Base-by-base conservation (phyloP, 2,797 vertebrate genomes). In the Parotocinclus haroldoi region DNA sequence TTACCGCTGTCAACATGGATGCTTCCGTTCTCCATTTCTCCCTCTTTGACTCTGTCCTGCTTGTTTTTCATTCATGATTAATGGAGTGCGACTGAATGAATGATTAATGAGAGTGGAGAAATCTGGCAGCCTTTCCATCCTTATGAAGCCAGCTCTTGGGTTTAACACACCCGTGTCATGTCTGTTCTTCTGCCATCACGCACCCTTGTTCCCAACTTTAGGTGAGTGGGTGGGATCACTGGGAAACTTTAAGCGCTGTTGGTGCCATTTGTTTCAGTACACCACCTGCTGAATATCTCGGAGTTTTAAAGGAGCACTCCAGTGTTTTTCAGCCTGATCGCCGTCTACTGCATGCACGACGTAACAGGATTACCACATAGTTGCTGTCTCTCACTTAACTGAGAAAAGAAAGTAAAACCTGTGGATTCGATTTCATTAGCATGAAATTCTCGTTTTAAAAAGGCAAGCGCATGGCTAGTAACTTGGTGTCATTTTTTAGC, bases 11-110 rank as follows among this genome's bases (percentile, higher is more conserved):
- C 38, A 7, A 51, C 40, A 39, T 58, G 38, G 44, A 57, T 57
- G 45, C 46, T 60, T 69, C 37, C 8, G 14, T 36, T 52, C 45
- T 62, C 52, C 56, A 37, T 52, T 39, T 63, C 64, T 40, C n/a
- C 38, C 44, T 42, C 9, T 19, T 39, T 52, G 62, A 73, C 69
- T 71, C 72, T 79, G 70, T 17, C 73, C 68, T 73, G 68, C 78
- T 79, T 80, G 75, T 75, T 76, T 74, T 78, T 80, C 82, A 78
- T 82, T 88, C 86, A 89, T 90, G 83, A 88, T 89, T 90, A 87
- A 90, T 90, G 84, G 79, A 84, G 69, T 72, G 66, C 61, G 84
- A 79, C 86, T 84, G 78, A 83, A 89, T 90, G 83, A 89, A 90
- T 88, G 86, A 89, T 90, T 89, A 81, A 90, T 90, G 80, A 66